phyloP scores from a whole-genome alignment of 2,113 vertebrate genomes.

The Elgaria multicarinata region DNA sequence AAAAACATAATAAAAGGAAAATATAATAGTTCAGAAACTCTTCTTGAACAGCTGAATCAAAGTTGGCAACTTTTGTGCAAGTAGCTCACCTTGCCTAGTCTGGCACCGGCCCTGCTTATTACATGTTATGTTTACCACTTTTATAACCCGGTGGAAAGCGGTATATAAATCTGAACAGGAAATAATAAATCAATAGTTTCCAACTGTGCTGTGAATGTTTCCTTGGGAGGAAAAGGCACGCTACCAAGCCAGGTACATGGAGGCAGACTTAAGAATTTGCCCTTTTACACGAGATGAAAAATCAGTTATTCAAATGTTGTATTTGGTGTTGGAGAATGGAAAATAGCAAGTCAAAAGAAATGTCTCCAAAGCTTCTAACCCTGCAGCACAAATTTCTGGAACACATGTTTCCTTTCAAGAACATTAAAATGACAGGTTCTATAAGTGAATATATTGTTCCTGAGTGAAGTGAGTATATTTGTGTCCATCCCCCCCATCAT shows the following conservation, averaged over 20 bases:
- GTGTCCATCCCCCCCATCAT: neutral
- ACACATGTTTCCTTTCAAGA: neutral
- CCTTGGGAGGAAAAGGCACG: too few species aligned
- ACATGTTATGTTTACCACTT: too few species aligned
- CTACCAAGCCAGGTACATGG: neutral
- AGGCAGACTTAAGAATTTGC: too few species aligned
- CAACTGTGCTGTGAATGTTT: neutral
- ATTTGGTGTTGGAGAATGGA: neutral
- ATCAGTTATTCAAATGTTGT: neutral
- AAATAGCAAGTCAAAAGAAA: neutral
- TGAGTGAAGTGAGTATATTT: constrained; percentile 7
- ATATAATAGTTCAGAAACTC: too few species aligned
- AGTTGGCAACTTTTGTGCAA: too few species aligned
- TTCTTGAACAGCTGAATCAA: too few species aligned
- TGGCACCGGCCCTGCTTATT: too few species aligned
- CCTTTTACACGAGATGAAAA: neutral
- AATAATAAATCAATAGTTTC: neutral
- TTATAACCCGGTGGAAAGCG: too few species aligned
- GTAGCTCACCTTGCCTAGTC: too few species aligned
- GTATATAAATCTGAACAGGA: too few species aligned
- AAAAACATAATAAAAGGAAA: too few species aligned
- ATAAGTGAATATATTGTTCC: neutral
- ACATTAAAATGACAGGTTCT: neutral
- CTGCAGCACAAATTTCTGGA: neutral
- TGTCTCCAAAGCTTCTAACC: neutral